Conservation (phyloP, 1,140 invertebrate species). For the Drosophila jambulina region DNA sequence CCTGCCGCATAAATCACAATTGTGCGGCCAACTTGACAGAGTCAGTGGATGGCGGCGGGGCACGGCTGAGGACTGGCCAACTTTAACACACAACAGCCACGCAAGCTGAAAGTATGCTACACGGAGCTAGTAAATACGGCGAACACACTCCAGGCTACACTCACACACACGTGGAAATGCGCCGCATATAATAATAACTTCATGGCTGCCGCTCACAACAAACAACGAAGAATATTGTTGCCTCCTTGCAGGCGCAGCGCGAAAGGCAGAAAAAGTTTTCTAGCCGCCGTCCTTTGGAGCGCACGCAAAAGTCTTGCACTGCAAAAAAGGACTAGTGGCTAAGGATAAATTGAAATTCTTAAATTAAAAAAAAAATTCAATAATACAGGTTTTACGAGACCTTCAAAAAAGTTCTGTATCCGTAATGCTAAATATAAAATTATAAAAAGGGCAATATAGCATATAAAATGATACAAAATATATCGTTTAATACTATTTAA, state of each 20-base stretch:
- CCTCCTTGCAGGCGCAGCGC: slow-evolving; percentile 69
- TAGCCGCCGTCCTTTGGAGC: slow-evolving; percentile 15
- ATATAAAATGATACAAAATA: background rate
- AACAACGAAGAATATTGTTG: slow-evolving; percentile 76
- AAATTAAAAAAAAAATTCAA: no score
- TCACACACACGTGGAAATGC: slow-evolving; percentile 43
- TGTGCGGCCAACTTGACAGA: slow-evolving; percentile 72
- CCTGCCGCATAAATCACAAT: slow-evolving; percentile 76
- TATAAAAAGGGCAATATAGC: no score
- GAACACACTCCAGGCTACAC: slow-evolving; percentile 23
- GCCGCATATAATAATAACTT: slow-evolving; percentile 73
- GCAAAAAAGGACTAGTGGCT: background rate
- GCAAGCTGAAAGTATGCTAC: slow-evolving; percentile 72
- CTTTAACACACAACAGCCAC: slow-evolving; percentile 80
- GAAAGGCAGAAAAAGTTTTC: slow-evolving; percentile 67
- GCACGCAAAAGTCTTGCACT: slow-evolving; percentile 53
- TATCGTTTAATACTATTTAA: background rate
- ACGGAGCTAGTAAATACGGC: slow-evolving; percentile 67
- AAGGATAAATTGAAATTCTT: no score
- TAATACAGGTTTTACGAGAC: no score
- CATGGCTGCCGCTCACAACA: slow-evolving; percentile 55
- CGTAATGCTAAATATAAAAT: no score
- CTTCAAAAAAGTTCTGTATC: no score
- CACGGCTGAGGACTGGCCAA: slow-evolving; percentile 42
- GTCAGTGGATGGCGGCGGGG: slow-evolving; percentile 25